Conservation (phyloP, 2,113 vertebrate genomes). For the Ptychochromis oligacanthus region DNA sequence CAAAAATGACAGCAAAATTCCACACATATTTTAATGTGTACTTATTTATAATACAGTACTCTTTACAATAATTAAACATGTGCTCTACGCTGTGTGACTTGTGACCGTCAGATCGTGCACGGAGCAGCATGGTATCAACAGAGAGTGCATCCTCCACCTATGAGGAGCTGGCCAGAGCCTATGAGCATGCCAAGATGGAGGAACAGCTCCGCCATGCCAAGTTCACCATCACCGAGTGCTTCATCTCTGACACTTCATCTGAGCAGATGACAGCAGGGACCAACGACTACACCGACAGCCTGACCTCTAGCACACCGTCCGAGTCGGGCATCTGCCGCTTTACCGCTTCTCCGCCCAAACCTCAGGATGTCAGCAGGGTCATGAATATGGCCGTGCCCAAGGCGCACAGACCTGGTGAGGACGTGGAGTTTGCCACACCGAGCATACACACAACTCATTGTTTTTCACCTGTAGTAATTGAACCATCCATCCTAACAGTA, state of each 20-base stretch:
- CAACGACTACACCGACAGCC: slow-evolving; percentile 98
- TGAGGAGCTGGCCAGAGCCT: slow-evolving; percentile 96
- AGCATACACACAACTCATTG: not conserved
- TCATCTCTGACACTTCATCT: slow-evolving; percentile 98
- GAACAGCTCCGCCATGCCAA: slow-evolving; percentile 98
- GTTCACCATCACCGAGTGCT: slow-evolving; percentile 99
- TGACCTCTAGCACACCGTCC: slow-evolving; percentile 98
- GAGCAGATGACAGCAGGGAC: slow-evolving; percentile 99
- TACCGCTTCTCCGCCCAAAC: slow-evolving; percentile 97
- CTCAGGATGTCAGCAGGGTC: slow-evolving; percentile 96
- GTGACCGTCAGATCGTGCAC: slow-evolving; percentile 86
- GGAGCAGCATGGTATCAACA: slow-evolving; percentile 99
- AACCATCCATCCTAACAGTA: not conserved
- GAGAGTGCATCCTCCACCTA: slow-evolving; percentile 99
- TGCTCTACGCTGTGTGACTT: not conserved
- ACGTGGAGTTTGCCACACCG: not conserved
- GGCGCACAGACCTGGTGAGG: slow-evolving; percentile 97
- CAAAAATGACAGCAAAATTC: not conserved
- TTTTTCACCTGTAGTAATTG: not conserved
- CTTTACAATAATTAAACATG: not conserved
- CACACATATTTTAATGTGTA: not conserved
- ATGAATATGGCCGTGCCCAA: slow-evolving; percentile 98
- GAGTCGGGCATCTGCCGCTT: slow-evolving; percentile 99
- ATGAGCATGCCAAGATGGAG: slow-evolving; percentile 99
- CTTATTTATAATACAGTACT: not conserved